Percentiles rank a stretch among this genome's conserved stretches.
phyloP scores from a whole-genome alignment of 1,140 invertebrate species.

The Teleogryllus occipitalis region DNA sequence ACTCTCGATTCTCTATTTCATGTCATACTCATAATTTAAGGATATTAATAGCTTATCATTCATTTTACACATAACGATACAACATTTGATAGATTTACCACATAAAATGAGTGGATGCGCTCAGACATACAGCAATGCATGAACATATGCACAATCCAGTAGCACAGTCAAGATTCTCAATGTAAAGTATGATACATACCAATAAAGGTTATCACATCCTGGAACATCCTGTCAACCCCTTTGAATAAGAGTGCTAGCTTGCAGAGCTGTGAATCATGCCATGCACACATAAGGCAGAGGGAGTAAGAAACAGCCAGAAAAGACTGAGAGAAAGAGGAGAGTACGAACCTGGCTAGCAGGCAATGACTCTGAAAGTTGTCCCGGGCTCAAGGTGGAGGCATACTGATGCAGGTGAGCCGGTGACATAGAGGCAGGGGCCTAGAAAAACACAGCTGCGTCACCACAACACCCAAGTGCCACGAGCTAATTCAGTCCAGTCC shows the following conservation, averaged over 20 bases:
- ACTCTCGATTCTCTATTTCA: too few relatives aligned
- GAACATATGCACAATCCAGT: too few relatives aligned
- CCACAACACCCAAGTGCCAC: slow-evolving; percentile 8
- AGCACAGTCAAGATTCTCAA: background rate
- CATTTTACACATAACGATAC: too few relatives aligned
- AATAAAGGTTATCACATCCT: background rate
- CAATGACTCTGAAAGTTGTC: slow-evolving; percentile 63
- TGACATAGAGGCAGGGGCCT: slow-evolving; percentile 84
- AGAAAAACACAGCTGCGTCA: slow-evolving; percentile 32
- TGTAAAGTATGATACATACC: background rate
- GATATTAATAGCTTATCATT: too few relatives aligned
- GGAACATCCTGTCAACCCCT: background rate
- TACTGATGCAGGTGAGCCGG: slow-evolving; percentile 76
- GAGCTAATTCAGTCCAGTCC: background rate
- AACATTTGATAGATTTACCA: too few relatives aligned
- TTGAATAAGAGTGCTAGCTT: background rate
- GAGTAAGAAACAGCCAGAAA: slow-evolving; percentile 4
- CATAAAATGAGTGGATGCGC: too few relatives aligned
- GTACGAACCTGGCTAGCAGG: slow-evolving; percentile 67
- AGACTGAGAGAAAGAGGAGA: slow-evolving; percentile 5
- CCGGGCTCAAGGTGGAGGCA: slow-evolving; percentile 54
- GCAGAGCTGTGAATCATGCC: background rate
- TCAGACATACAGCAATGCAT: too few relatives aligned
- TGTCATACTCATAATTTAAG: too few relatives aligned
- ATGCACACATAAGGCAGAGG: background rate